Evolutionary conservation across 37 sponge, comb jelly and placozoan species (phyloP), one percentile per base, ranked within the genome.

Genomic region (Eunapius fragilis): DNA sequence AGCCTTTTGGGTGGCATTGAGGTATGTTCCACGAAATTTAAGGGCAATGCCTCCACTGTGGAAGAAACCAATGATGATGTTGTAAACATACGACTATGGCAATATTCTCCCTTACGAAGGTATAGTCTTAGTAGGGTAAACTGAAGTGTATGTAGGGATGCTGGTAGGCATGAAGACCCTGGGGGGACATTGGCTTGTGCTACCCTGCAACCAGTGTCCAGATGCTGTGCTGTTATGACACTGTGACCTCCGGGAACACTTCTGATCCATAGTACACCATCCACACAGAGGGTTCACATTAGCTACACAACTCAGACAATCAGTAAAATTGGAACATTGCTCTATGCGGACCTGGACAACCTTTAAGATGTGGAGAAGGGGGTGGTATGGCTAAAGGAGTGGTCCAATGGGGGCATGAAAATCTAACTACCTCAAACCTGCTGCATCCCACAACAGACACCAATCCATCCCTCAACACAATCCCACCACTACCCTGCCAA

Each of bases 201-300:
- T 14, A 13, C 32, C 31, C 35, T 83, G 49, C 36, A 85, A 36
- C 87, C 87, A 91, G 69, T 82, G 79, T 3, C 26, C 31, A 24
- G 68, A 23, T 75, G 68, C 47, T 36, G 36, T 76, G 73, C 85
- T 84, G 82, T 93, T 87, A 35, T 76, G 30, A 80, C 96, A 96
- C 72, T 86, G 76, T 32, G 87, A 80, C 77, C 69, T 81, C 50
- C 89, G 80, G 41, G 89, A 91, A 76, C 96, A 96, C 92, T 91
- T 91, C 81, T 91, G 89, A 87, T 96, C 94, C 68, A 96, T 82
- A 32, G 74, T 81, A 88, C 96, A 96, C 96, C 96, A 96, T 3
- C 96, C 96, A 86, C 96, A 96, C 75, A 96, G 80, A 28, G 94
- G 94, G 79, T 91, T 88, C 67, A 25, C 23, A 38, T 74, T 31